Evolutionary conservation across 1,140 invertebrate species (phyloP).

Genomic region (Anastrepha obliqua): DNA sequence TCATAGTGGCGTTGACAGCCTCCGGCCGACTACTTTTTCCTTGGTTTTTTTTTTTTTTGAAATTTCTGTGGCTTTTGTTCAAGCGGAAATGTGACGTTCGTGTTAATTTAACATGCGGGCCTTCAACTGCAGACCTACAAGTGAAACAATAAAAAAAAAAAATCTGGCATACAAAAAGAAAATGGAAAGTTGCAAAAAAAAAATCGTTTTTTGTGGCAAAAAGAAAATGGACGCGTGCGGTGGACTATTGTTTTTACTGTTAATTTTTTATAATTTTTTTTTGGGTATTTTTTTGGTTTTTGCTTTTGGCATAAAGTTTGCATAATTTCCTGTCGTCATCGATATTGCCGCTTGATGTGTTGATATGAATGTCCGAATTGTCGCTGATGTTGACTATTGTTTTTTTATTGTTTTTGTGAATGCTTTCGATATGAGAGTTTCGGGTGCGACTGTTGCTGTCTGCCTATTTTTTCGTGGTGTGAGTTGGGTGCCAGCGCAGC

Average conservation of each 20-base stretch:
- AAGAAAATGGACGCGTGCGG: conserved; percentile 1
- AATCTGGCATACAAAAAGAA: conserved; percentile 21
- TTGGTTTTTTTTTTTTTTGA: not conserved
- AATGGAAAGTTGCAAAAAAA: conserved; percentile 11
- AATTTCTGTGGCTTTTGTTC: conserved; percentile 53
- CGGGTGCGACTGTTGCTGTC: conserved; percentile 2
- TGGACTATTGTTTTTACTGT: conserved; percentile 30
- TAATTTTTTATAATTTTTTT: conserved; percentile 38
- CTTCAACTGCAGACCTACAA: conserved; percentile 51
- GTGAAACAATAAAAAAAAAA: conserved; percentile 42
- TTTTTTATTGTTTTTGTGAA: not conserved
- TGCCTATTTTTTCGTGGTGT: not conserved
- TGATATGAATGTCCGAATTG: conserved; percentile 53
- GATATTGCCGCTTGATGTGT: conserved; percentile 56
- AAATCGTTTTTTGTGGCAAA: conserved; percentile 14
- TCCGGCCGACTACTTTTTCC: not conserved
- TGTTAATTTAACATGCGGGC: conserved; percentile 58
- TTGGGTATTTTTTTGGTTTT: not conserved
- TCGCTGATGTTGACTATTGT: conserved; percentile 40
- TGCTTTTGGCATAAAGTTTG: conserved; percentile 67
- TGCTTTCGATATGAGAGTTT: not conserved
- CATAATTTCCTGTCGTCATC: conserved; percentile 74
- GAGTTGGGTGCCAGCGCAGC: too few species aligned
- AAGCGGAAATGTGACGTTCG: conserved; percentile 58
- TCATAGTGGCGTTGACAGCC: conserved; percentile 35